Evolutionary conservation across 2,797 vertebrate species (phyloP), one percentile per base, ranked within the genome.

Genomic region (Poliocrania exsul): DNA sequence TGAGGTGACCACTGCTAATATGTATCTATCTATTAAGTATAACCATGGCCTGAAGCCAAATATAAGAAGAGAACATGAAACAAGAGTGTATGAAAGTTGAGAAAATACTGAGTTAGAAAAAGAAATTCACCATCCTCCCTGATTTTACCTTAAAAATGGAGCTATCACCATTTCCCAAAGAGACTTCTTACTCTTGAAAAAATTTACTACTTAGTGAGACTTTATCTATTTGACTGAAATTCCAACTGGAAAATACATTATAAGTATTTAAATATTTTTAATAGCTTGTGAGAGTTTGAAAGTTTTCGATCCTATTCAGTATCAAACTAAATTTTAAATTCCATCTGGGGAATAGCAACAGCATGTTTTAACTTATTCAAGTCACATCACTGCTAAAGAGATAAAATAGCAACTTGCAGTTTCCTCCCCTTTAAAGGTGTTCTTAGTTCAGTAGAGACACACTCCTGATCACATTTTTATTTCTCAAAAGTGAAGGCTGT

Each of bases 201-300:
- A 82, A 86, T 51, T 88, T 17, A 20, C 20, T 57, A 5, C 24
- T 87, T 71, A 26, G 13, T 26, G 26, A 81, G 20, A 77, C 21
- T 88, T 72, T 14, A 70, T 24, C 44, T 87, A 54, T 88, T 58
- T 90, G 33, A 72, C 37, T 67, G 84, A 83, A 93, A 93, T 85
- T 87, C 50, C 16, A 56, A 31, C 19, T 38, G 37, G 62, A 92
- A 90, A 95, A 88, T 42, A 79, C 26, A 56, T 40, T 20, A 38
- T 7, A 83, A 81, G 16, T 54, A 82, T 82, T 92, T 66, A 87
- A 89, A 54, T 50, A 85, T 72, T 89, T 95, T 47, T 82, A 74
- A 89, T 56, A 74, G 42, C 50, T 14, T 65, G 15, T 18, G 26
- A 86, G 29, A 58, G 15, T 79, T 92, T 66, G 16, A 49, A 87